phyloP scores from a whole-genome alignment of 2,888 invertebrate genomes.

The Lepidochrysops patricia region DNA sequence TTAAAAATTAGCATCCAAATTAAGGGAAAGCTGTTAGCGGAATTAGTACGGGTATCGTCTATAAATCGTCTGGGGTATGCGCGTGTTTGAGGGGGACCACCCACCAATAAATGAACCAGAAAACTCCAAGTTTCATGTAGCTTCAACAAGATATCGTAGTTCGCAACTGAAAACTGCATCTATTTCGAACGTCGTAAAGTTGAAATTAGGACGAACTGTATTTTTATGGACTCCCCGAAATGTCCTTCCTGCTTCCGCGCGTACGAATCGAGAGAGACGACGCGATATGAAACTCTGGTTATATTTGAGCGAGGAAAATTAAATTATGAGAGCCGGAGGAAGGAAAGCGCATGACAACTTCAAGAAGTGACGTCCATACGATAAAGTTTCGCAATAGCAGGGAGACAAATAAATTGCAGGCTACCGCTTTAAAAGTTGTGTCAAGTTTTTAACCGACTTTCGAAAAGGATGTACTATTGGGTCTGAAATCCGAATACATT shows the following conservation, averaged over 20 bases:
- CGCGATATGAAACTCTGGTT: conserved; percentile 67
- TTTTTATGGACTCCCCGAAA: conserved; percentile 37
- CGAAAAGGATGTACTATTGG: too few species aligned
- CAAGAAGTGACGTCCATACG: conserved; percentile 18
- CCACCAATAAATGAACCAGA: conserved; percentile 72
- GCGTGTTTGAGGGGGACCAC: conserved; percentile 61
- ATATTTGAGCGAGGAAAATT: conserved; percentile 62
- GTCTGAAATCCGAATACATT: too few species aligned
- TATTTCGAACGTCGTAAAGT: conserved; percentile 40
- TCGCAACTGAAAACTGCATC: conserved; percentile 43
- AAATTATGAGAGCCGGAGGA: conserved; percentile 60
- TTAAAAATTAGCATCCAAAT: conserved; percentile 73
- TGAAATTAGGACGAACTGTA: conserved; percentile 42
- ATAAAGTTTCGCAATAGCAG: conserved; percentile 17
- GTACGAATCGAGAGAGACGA: conserved; percentile 38
- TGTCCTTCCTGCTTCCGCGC: conserved; percentile 35
- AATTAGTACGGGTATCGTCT: conserved; percentile 64
- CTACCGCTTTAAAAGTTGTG: neutral
- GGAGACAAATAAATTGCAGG: conserved; percentile 1
- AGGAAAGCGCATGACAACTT: conserved; percentile 53
- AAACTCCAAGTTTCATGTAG: conserved; percentile 56
- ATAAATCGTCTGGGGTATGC: conserved; percentile 66
- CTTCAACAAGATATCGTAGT: conserved; percentile 47
- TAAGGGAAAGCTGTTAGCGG: conserved; percentile 66
- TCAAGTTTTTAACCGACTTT: neutral